These are phyloP conservation scores for Zaprionus capensis DNA, from an alignment of 1,140 invertebrate species.

Conservation along the genomic window DNA sequence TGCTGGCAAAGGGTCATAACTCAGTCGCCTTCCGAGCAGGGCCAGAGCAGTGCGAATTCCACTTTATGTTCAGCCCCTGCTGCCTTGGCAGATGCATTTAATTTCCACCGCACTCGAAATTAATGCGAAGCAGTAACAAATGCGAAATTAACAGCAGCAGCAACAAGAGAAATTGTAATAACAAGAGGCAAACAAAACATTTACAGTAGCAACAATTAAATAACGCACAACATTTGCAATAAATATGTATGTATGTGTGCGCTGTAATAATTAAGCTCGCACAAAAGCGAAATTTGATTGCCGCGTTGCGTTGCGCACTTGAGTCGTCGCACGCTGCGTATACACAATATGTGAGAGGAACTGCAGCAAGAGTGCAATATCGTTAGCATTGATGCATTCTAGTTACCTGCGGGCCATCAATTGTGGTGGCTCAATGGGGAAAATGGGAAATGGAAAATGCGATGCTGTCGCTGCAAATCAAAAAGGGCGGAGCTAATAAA, in stretches of 20 bases:
- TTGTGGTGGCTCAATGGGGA: slow-evolving; percentile 12
- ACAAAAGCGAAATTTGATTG: slow-evolving; percentile 26
- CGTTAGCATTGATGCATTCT: slow-evolving; percentile 1
- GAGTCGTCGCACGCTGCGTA: slow-evolving; percentile 19
- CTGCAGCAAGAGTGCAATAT: slow-evolving; percentile 12
- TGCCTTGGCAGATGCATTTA: slow-evolving; percentile 52
- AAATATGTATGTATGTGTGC: background rate
- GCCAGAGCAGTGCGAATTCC: no score
- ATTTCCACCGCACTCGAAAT: slow-evolving; percentile 60
- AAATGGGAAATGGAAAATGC: slow-evolving; percentile 18
- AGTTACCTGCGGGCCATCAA: slow-evolving; percentile 48
- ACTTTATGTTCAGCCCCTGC: background rate
- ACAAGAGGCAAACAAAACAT: slow-evolving; percentile 27
- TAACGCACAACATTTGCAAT: slow-evolving; percentile 34
- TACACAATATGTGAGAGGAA: slow-evolving; percentile 26
- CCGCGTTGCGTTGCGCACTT: slow-evolving; percentile 15
- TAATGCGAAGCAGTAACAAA: slow-evolving; percentile 54
- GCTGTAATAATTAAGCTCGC: slow-evolving; percentile 2
- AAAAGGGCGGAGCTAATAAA: slow-evolving; percentile 55
- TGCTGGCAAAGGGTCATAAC: background rate
- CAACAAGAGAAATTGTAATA: background rate
- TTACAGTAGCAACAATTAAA: slow-evolving; percentile 59
- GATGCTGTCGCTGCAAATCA: slow-evolving; percentile 55
- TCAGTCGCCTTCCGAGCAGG: no score
- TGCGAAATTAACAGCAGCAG: slow-evolving; percentile 18